Evolutionary conservation across 2,113 vertebrate species (phyloP).

Genomic region (Saguinus imperator): DNA sequence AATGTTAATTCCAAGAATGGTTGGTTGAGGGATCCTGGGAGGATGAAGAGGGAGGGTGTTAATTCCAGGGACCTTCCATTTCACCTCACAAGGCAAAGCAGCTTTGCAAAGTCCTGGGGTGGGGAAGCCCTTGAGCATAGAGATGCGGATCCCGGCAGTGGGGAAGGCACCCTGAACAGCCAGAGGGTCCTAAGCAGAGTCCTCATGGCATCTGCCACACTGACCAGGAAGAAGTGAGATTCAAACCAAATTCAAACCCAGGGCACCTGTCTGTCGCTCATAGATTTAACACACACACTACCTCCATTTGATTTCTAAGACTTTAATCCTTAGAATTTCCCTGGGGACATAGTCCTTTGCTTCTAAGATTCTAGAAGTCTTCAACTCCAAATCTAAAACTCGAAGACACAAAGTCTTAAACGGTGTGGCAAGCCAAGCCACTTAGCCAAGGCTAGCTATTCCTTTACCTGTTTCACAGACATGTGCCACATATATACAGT

Average conservation of each 20-base stretch:
- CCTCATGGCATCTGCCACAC: rapidly evolving
- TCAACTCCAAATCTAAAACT: background rate
- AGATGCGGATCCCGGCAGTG: background rate
- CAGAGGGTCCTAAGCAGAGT: no score
- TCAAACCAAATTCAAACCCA: background rate
- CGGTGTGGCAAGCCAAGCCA: background rate
- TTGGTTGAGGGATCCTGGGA: background rate
- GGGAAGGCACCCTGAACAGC: no score
- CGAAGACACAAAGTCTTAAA: background rate
- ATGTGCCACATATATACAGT: rapidly evolving
- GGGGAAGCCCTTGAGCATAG: background rate
- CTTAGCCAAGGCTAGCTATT: background rate
- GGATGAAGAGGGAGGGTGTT: background rate
- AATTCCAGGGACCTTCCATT: background rate
- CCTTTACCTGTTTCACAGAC: background rate
- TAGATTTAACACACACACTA: rapidly evolving
- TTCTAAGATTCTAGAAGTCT: background rate
- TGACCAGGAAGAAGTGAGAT: background rate
- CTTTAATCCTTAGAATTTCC: background rate
- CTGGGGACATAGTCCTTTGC: background rate
- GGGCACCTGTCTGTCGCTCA: background rate
- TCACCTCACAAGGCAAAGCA: background rate
- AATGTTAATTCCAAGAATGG: background rate
- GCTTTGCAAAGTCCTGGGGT: background rate
- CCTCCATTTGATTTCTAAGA: background rate